Evolutionary conservation across 2,113 vertebrate genomes (phyloP).

Genomic region (Notarius quadriscutis): DNA sequence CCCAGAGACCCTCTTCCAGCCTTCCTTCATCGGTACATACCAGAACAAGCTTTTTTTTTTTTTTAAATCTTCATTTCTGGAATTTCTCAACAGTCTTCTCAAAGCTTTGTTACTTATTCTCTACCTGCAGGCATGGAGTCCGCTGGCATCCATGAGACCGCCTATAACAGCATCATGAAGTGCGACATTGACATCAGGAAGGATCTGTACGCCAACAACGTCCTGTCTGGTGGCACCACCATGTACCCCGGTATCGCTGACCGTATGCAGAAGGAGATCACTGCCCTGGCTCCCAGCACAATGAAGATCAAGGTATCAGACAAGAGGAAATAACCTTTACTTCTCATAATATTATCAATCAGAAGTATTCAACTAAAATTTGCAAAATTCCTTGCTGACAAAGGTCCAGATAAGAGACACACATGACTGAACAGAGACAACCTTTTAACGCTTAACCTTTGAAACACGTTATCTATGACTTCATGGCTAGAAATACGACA

Average conservation of each 20-base stretch:
- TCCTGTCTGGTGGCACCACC: conserved; percentile 94
- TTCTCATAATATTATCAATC: no score
- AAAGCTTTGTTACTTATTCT: neutral
- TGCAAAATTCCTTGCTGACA: neutral
- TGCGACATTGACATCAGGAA: conserved; percentile 95
- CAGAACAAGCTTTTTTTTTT: neutral
- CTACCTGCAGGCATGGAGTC: conserved; percentile 86
- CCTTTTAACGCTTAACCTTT: neutral
- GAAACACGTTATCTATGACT: neutral
- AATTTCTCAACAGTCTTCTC: neutral
- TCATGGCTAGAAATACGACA: neutral
- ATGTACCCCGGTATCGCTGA: conserved; percentile 98
- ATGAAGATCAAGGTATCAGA: conserved; percentile 95
- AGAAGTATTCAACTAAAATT: neutral
- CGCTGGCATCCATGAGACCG: conserved; percentile 93
- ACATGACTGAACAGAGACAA: neutral
- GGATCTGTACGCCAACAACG: conserved; percentile 95
- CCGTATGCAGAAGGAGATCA: conserved; percentile 98
- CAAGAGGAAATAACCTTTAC: neutral
- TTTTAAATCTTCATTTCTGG: neutral
- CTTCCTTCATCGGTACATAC: conserved; percentile 89
- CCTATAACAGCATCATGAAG: conserved; percentile 99
- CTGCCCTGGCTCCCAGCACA: conserved; percentile 93
- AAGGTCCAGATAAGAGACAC: neutral
- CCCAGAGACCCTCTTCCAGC: conserved; percentile 96